A percentile compares a stretch with the other conserved stretches of the same genome.
These are phyloP conservation scores for Limosa lapponica DNA, from an alignment of 2,797 vertebrate species.

Conservation along the genomic window DNA sequence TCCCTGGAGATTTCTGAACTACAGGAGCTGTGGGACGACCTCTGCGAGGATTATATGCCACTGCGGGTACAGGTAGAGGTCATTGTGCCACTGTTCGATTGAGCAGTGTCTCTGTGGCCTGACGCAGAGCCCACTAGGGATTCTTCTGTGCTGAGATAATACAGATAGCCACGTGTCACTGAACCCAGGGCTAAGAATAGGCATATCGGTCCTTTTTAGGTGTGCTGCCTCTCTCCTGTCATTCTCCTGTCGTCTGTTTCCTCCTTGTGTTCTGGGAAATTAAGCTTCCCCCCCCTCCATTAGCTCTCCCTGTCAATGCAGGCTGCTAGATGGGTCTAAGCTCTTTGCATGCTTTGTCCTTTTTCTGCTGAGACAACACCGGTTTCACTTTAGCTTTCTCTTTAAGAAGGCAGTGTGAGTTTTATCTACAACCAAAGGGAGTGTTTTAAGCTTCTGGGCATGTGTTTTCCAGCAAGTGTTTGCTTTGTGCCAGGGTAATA, in stretches of 20 bases:
- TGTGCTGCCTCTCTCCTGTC: not conserved
- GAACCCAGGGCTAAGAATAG: slow-evolving; percentile 53
- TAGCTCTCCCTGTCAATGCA: not conserved
- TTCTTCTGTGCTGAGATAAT: slow-evolving; percentile 56
- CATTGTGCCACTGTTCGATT: not conserved
- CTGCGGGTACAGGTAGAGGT: slow-evolving; percentile 86
- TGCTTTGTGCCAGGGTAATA: slow-evolving; percentile 6
- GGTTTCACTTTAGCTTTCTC: not conserved
- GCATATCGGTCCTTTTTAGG: slow-evolving; percentile 11
- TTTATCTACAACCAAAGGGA: not conserved
- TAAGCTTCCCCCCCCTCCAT: not conserved
- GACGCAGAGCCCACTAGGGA: not conserved
- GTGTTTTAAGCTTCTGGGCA: not conserved
- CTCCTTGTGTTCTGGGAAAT: slow-evolving; percentile 3
- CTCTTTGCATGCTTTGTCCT: not conserved
- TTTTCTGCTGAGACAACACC: not conserved
- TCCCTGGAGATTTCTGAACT: slow-evolving; percentile 84
- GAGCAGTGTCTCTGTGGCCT: not conserved
- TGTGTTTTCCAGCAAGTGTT: slow-evolving; percentile 8
- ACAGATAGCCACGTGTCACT: not conserved
- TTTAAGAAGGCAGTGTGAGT: not conserved
- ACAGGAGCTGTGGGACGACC: slow-evolving; percentile 90
- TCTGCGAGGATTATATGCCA: slow-evolving; percentile 86
- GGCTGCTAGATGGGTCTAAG: not conserved
- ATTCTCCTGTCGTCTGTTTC: not conserved